These are phyloP conservation scores for Halichoerus grypus DNA, from an alignment of 2,113 vertebrate genomes.

Conservation along the genomic window DNA sequence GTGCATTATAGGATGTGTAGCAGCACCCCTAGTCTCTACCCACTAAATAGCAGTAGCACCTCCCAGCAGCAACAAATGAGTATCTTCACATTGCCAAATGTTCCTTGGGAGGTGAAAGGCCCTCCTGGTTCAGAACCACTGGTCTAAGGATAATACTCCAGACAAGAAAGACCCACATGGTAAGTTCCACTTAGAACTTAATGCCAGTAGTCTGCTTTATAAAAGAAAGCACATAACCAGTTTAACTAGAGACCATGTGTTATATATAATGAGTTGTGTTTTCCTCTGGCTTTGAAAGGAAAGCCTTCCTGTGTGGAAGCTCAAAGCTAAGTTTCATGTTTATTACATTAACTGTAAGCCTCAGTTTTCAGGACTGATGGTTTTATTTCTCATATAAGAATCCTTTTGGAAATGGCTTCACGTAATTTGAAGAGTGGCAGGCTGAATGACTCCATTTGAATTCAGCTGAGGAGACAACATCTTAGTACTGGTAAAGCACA, in stretches of 20 bases:
- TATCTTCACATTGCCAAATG: neutral
- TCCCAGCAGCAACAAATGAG: neutral
- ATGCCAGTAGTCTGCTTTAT: neutral
- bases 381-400: constrained; percentile 29
- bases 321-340: constrained; percentile 9
- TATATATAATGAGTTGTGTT: neutral
- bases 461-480: neutral
- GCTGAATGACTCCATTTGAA: constrained; percentile 5
- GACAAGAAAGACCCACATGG: neutral
- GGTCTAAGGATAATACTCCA: constrained; percentile 9
- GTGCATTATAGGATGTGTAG: neutral
- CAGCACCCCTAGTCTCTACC: neutral
- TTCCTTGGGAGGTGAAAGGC: neutral
- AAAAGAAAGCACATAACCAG: neutral
- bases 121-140: neutral
- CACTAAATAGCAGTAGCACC: neutral
- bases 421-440: constrained; percentile 6
- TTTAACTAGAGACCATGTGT: neutral
- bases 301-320: neutral
- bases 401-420: constrained; percentile 40
- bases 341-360: neutral
- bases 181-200: neutral
- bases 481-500: neutral
- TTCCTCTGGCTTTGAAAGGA: neutral
- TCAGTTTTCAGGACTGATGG: neutral